Base-by-base conservation (phyloP, 1,140 invertebrate species). In the Drosophila micromelanica region DNA sequence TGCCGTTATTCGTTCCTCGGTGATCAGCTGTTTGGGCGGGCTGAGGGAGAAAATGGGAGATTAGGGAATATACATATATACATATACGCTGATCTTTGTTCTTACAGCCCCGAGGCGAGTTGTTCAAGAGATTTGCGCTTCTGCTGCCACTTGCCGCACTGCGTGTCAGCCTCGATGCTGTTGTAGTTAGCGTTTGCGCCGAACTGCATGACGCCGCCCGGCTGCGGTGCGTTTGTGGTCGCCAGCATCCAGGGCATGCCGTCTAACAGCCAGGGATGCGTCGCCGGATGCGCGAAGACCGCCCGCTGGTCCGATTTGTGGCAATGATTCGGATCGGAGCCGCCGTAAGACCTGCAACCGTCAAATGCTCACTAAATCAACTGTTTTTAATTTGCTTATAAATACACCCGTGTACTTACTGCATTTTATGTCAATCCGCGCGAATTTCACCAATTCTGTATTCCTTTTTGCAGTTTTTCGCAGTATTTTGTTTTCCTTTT, bases 1-100 rank as follows among this genome's bases (percentile, higher is more conserved):
- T 40, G 95, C 95, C 13, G 96, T 94, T 94, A 97, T 96, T 92
- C 95, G 96, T 90, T 96, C 96, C 91, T 96, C 96, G 1, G 95
- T 96, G 70, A 96, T 96, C n/a, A 95, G 93, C 78, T 96, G 95
- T 91, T 97, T 97, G n/a, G 92, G 80, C 17, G 94, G 94, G 17
- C 94, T 94, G 55, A 68, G 93, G 12, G 1, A 27, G 3, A 13
- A 7, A 30, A 51, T 17, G 0, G 43, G 15, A 3, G 1, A 15
- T 27, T 43, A 13, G 5, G 20, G 20, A 9, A 20, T 27, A n/a
- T 42, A n/a, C n/a, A n/a, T 42, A n/a, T 23, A 27, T 42, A 56
- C 3, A 54, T 20, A 40, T 17, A 49, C 3, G 30, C 9, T 45
- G 8, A 9, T 27, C 27, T 27, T 27, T 27, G 32, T 27, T 57